Percentiles rank a stretch among this genome's conserved stretches.
Evolutionary conservation across 37 sponge, comb jelly and placozoan species (phyloP).

Genomic region (Crambe crambe): DNA sequence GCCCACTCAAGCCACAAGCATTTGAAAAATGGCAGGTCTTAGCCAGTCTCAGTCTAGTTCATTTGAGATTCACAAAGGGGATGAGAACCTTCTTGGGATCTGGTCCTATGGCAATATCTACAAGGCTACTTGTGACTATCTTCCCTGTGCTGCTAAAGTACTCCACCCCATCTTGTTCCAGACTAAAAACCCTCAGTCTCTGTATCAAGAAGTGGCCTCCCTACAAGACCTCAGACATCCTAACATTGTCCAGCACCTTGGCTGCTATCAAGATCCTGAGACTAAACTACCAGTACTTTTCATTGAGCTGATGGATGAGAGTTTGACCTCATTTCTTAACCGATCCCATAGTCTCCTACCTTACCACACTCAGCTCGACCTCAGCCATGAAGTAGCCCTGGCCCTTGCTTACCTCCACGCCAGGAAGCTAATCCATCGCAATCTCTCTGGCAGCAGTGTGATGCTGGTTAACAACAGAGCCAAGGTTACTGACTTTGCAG

Average conservation of each 20-base stretch:
- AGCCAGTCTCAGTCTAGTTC: not conserved
- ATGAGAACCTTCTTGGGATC: not conserved
- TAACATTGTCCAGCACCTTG: constrained; percentile 33
- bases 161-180: constrained; percentile 4
- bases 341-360: constrained; percentile 1
- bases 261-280: constrained; percentile 23
- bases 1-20: too few relatives aligned
- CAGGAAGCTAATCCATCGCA: constrained; percentile 30
- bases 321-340: constrained; percentile 42
- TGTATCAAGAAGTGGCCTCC: not conserved
- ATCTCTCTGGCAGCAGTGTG: constrained; percentile 56
- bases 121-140: constrained; percentile 34
- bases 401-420: constrained; percentile 44
- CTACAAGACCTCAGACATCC: constrained; percentile 22
- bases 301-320: constrained; percentile 61
- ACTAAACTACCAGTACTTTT: constrained; percentile 23
- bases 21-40: not conserved
- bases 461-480: constrained; percentile 18
- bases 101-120: constrained; percentile 34
- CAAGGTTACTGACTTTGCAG: constrained; percentile 52
- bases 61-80: not conserved
- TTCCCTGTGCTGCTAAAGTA: constrained; percentile 40
- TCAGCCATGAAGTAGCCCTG: constrained; percentile 34
- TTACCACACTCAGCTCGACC: constrained; percentile 16
- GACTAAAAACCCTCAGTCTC: not conserved